phyloP scores from a whole-genome alignment of 2,113 vertebrate species.

The Poeciliopsis retropinna region DNA sequence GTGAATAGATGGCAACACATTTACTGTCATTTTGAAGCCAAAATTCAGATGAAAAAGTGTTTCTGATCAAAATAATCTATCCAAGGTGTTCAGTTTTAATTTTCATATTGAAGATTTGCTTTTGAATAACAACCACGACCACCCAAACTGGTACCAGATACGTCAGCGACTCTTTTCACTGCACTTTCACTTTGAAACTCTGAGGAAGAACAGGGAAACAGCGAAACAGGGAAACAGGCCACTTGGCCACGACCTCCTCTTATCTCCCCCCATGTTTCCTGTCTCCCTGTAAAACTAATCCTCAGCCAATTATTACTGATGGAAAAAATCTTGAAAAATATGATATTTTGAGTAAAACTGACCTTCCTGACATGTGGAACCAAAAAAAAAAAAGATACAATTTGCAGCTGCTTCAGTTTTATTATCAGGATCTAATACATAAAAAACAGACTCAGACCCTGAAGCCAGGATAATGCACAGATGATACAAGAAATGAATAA shows the following conservation, averaged over 20 bases:
- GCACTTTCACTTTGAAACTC: background rate
- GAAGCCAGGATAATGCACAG: background rate
- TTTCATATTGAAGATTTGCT: background rate
- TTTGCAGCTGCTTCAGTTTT: conserved; percentile 8
- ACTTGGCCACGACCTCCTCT: conserved; percentile 9
- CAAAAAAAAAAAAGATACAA: background rate
- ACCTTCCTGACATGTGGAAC: background rate
- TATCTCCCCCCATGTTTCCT: conserved; percentile 24
- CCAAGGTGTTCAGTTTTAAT: no score
- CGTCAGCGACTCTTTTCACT: background rate
- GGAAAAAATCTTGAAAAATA: conserved; percentile 4
- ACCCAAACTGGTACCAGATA: conserved; percentile 5
- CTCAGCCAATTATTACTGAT: conserved; percentile 15
- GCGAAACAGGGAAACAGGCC: conserved; percentile 2
- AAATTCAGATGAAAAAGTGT: no score
- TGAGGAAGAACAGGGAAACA: conserved; percentile 10
- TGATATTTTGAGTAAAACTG: background rate
- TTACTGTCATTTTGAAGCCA: no score
- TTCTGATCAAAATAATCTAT: no score
- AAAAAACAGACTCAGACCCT: background rate
- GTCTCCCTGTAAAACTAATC: conserved; percentile 9
- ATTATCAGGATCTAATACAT: background rate
- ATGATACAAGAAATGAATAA: background rate
- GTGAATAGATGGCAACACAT: no score
- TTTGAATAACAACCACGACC: background rate